Evolutionary conservation across 2,888 invertebrate species (phyloP), one percentile per base, ranked within the genome.

Genomic region (Rutpela maculata): DNA sequence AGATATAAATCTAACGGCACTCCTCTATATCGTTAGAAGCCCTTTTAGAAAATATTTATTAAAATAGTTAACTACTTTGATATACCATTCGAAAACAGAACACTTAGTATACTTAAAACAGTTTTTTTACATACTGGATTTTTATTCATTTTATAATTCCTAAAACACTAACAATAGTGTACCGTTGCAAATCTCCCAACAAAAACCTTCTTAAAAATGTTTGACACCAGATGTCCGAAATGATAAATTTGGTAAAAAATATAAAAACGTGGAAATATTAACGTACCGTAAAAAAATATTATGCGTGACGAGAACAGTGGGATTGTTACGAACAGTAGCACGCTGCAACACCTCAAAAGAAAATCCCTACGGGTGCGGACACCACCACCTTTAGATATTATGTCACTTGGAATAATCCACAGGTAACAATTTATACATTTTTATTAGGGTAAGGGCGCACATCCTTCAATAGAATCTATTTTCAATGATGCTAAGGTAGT

Each of bases 361-460:
- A 77, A 74, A 72, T 43, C 71, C 19, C 75, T 43, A 35, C 50
- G 75, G 62, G 70, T 63, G 75, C 60, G 63, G 12, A 69, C 69
- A 75, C 63, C 56, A 50, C 15, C 62, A 38, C 69, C 19, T 69
- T 57, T 62, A 71, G 57, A 72, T 62, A 66, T 68, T 76, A 68
- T 71, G 75, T 79, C 79, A 75, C 22, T 69, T 35, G 79, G 77
- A 79, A 79, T 79, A 79, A 79, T 76, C 79, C 59, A 67, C 75
- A 79, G 79, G 77, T 79, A 77, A 76, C 56, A 72, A 57, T 15
- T 56, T 22, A 18, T 59, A 57, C 38, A 59, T 66, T 59, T 69
- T 56, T 35, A 18, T 11, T 38, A 50, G 69, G 69, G 67, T 63
- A 65, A 63, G 74, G 65, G 57, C 19, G 12, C 11, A n/a, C 17